Evolutionary conservation across 1,140 invertebrate genomes (phyloP).

Genomic region (Papilio machaon): DNA sequence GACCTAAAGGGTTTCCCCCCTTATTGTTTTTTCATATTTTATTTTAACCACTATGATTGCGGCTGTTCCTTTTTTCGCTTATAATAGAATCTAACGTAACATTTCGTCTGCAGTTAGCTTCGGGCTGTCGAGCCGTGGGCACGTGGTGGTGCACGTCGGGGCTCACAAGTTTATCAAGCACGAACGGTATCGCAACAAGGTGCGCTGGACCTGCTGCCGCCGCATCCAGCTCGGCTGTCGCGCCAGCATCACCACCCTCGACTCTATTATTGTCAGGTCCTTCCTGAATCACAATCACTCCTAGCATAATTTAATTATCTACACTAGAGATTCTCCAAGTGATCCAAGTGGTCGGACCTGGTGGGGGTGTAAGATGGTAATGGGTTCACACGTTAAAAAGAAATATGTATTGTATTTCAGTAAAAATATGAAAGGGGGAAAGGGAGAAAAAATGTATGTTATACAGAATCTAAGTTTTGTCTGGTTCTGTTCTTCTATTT

Average conservation of each 20-base stretch:
- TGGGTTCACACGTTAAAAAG: too few relatives aligned
- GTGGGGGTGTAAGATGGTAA: too few relatives aligned
- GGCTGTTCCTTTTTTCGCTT: not conserved
- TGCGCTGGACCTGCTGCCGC: constrained; percentile 71
- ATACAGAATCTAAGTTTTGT: too few relatives aligned
- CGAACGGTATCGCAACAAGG: constrained; percentile 67
- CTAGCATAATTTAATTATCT: constrained; percentile 28
- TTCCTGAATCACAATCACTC: constrained; percentile 67
- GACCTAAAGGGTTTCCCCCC: too few relatives aligned
- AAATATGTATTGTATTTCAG: too few relatives aligned
- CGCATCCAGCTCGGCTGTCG: constrained; percentile 63
- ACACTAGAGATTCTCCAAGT: too few relatives aligned
- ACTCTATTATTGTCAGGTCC: constrained; percentile 65
- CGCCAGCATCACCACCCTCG: constrained; percentile 68
- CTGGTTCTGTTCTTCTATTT: too few relatives aligned
- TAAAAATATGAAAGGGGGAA: too few relatives aligned
- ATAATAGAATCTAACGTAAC: constrained; percentile 33
- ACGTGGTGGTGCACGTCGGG: constrained; percentile 63
- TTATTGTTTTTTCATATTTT: too few relatives aligned
- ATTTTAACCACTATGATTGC: too few relatives aligned
- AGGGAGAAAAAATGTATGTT: too few relatives aligned
- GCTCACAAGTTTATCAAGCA: constrained; percentile 74
- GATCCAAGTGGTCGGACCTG: too few relatives aligned
- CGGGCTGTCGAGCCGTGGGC: constrained; percentile 67
- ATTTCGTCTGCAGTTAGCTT: constrained; percentile 63